Evolutionary conservation across 2,888 invertebrate species (phyloP).

Genomic region (Phoenoteleia sp.): DNA sequence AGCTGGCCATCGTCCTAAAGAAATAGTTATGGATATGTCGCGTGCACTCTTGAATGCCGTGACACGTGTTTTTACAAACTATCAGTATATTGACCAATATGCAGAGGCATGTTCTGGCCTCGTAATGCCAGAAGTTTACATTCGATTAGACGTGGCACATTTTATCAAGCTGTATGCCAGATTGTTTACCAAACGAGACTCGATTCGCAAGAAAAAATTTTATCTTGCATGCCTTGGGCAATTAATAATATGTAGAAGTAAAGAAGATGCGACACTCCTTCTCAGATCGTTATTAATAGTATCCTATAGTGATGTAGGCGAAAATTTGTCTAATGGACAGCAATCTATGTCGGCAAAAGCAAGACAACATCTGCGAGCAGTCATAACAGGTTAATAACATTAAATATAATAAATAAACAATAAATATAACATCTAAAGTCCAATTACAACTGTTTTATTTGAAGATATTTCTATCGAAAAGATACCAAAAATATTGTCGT

Average conservation of each 20-base stretch:
- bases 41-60: conserved; percentile 56
- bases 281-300: neutral
- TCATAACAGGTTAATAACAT: neutral
- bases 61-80: conserved; percentile 35
- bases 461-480: too few relatives aligned
- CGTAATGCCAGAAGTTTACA: conserved; percentile 50
- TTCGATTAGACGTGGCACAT: conserved; percentile 70
- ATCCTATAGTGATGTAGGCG: neutral
- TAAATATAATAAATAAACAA: too few relatives aligned
- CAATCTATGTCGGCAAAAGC: neutral
- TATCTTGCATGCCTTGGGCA: conserved; percentile 18
- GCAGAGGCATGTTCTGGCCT: conserved; percentile 31
- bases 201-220: neutral
- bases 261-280: neutral
- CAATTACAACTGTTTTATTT: too few relatives aligned
- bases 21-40: conserved; percentile 57
- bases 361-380: neutral
- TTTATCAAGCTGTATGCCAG: conserved; percentile 50
- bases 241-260: conserved; percentile 9
- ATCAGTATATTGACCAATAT: conserved; percentile 53
- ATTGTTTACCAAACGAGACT: neutral
- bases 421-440: too few relatives aligned
- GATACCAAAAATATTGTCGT: too few relatives aligned
- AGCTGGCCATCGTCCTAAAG: conserved; percentile 44
- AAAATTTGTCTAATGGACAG: neutral